Evolutionary conservation across 1,140 invertebrate species (phyloP).

Genomic region (Lasaia peninsularis): DNA sequence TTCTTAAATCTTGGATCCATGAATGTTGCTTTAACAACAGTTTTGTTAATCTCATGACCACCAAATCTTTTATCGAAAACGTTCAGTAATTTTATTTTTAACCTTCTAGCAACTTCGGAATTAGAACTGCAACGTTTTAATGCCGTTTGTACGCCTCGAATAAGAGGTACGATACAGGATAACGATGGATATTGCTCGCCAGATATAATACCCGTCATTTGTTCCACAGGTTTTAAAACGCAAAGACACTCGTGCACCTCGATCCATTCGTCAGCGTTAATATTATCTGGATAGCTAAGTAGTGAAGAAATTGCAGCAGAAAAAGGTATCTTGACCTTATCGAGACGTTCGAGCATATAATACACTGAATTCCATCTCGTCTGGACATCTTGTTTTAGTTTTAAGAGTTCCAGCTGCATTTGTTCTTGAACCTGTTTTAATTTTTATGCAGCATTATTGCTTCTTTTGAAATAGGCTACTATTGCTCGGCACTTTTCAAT

Average conservation of each 20-base stretch:
- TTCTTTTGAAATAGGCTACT: slow-evolving; percentile 3
- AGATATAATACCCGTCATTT: slow-evolving; percentile 22
- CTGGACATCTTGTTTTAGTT: slow-evolving; percentile 25
- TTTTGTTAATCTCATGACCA: too few species aligned
- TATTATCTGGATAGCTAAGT: slow-evolving; percentile 19
- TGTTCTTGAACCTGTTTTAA: slow-evolving; percentile 18
- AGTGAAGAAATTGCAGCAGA: slow-evolving; percentile 21
- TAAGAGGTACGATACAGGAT: too few species aligned
- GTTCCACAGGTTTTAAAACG: slow-evolving; percentile 22
- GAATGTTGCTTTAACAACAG: too few species aligned
- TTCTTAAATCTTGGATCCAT: too few species aligned
- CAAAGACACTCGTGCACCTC: slow-evolving; percentile 20
- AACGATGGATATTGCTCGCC: slow-evolving; percentile 8
- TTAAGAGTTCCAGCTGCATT: slow-evolving; percentile 21
- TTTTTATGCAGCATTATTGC: neutral
- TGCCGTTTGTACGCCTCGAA: too few species aligned
- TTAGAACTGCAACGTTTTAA: too few species aligned
- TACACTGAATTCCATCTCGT: slow-evolving; percentile 26
- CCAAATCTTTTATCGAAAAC: too few species aligned
- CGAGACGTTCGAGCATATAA: slow-evolving; percentile 23
- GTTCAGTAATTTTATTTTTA: too few species aligned
- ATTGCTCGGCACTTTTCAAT: slow-evolving; percentile 19
- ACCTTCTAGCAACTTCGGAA: too few species aligned
- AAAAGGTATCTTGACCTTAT: slow-evolving; percentile 23
- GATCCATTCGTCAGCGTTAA: slow-evolving; percentile 23